A percentile compares a stretch with the other conserved stretches of the same genome.
phyloP scores from a whole-genome alignment of 23 tunicate species.

The Halocynthia aurantium region DNA sequence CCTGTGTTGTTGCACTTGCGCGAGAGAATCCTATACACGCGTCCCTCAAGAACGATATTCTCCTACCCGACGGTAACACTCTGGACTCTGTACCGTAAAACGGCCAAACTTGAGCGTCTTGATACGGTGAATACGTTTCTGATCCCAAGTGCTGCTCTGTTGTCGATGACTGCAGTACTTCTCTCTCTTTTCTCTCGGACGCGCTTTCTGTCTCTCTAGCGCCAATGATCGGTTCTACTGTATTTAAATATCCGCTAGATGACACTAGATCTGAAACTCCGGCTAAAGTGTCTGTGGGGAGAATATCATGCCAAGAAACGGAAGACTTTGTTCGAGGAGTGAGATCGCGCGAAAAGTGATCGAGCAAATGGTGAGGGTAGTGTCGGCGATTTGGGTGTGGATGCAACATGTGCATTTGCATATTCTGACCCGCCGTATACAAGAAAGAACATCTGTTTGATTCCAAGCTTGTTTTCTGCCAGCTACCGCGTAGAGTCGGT shows the following conservation, averaged over 20 bases:
- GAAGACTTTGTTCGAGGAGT: not conserved
- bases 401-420: slow-evolving; percentile 35
- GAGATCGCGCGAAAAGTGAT: slow-evolving; percentile 40
- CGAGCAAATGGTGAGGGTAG: slow-evolving; percentile 58
- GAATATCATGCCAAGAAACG: not conserved
- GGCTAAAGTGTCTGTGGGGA: not conserved
- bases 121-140: not conserved
- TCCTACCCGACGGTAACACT: slow-evolving; percentile 24
- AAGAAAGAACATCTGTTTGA: too few relatives aligned
- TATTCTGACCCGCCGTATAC: too few relatives aligned
- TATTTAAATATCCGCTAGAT: not conserved
- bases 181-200: not conserved
- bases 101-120: slow-evolving; percentile 21
- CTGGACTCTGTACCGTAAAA: slow-evolving; percentile 29
- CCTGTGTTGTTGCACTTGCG: not conserved
- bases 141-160: not conserved
- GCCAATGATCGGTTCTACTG: not conserved
- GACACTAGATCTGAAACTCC: too few relatives aligned
- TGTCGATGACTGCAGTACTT: not conserved
- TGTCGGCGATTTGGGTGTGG: slow-evolving; percentile 83
- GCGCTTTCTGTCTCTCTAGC: not conserved
- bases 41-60: slow-evolving; percentile 21
- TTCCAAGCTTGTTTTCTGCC: too few relatives aligned
- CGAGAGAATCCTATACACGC: slow-evolving; percentile 19
- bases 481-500: too few relatives aligned